phyloP scores from a whole-genome alignment of 2,113 vertebrate genomes.

The Phoenicopterus ruber region DNA sequence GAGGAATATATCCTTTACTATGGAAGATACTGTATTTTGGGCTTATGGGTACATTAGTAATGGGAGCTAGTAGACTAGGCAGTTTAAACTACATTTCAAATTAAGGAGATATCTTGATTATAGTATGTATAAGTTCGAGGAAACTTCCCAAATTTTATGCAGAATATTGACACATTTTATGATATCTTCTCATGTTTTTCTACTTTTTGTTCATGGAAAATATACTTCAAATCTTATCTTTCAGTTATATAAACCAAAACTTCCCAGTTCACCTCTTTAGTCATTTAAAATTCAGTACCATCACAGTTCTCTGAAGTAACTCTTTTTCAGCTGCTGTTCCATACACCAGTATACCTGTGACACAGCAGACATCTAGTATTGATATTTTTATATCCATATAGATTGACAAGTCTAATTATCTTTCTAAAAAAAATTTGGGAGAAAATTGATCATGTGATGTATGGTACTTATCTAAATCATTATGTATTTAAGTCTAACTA shows the following conservation, averaged over 20 bases:
- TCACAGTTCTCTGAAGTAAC: neutral
- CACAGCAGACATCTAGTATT: neutral
- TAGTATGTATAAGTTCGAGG: neutral
- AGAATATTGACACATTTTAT: neutral
- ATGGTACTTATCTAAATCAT: neutral
- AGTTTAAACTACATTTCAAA: neutral
- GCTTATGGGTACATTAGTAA: neutral
- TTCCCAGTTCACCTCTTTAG: neutral
- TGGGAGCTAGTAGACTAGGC: neutral
- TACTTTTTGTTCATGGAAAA: neutral
- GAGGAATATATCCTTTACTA: neutral
- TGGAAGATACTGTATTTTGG: neutral
- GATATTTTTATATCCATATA: neutral
- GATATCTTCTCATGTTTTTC: neutral
- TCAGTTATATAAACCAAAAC: neutral
- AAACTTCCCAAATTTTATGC: neutral
- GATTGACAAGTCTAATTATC: neutral
- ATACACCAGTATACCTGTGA: neutral
- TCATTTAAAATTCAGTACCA: neutral
- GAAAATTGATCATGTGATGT: neutral
- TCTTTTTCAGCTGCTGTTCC: neutral
- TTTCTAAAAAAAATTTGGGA: neutral
- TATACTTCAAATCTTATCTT: neutral
- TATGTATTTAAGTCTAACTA: neutral
- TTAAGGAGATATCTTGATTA: neutral